These are phyloP conservation scores for Hipparchia sbordonii DNA, from an alignment of 2,888 invertebrate genomes.

Conservation along the genomic window DNA sequence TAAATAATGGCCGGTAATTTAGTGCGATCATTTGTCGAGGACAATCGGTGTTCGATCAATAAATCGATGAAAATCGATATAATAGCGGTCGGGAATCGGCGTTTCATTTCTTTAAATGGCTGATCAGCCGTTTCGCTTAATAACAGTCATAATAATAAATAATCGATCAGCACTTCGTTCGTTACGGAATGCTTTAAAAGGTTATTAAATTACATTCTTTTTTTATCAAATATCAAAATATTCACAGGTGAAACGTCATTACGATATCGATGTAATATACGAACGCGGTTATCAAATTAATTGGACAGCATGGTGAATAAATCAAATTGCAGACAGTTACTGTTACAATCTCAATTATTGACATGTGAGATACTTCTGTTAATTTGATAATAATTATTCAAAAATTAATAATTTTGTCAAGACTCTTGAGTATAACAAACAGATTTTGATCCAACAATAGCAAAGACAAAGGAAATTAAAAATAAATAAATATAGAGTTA, in stretches of 20 bases:
- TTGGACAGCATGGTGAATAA: neutral
- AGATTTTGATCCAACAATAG: too few species aligned
- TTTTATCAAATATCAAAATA: conserved; percentile 18
- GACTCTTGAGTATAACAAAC: too few species aligned
- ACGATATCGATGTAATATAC: conserved; percentile 11
- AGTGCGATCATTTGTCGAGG: conserved; percentile 78
- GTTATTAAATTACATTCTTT: conserved; percentile 39
- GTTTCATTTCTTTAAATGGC: conserved; percentile 82
- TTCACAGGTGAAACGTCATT: conserved; percentile 3
- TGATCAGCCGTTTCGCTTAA: conserved; percentile 78
- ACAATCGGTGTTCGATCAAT: conserved; percentile 82
- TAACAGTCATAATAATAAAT: conserved; percentile 77
- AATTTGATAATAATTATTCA: neutral
- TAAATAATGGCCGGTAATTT: conserved; percentile 81
- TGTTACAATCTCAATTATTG: neutral
- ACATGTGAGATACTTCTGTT: neutral
- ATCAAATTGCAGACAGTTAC: neutral
- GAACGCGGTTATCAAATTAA: neutral
- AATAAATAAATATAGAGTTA: neutral
- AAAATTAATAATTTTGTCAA: neutral
- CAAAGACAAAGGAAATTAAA: too few species aligned
- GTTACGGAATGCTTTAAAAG: conserved; percentile 45
- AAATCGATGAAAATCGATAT: conserved; percentile 81
- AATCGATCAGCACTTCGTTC: conserved; percentile 65
- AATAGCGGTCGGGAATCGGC: conserved; percentile 76